phyloP scores from a whole-genome alignment of 2,113 vertebrate genomes.

The Callospermophilus lateralis region DNA sequence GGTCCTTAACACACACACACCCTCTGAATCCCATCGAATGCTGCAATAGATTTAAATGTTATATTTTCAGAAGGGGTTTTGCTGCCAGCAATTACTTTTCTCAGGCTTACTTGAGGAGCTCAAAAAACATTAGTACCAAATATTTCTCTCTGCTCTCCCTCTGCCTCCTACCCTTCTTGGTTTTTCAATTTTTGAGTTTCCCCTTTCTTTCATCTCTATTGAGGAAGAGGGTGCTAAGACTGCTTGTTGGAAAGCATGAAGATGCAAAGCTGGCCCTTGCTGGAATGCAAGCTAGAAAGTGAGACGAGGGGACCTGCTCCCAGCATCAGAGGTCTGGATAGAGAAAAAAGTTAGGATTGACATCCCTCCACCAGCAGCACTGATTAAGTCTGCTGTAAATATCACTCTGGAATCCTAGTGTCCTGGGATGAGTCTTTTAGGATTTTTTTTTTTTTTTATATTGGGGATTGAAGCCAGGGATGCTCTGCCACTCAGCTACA shows the following conservation, averaged over 20 bases:
- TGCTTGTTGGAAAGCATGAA: slow-evolving; percentile 29
- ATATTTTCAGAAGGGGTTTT: slow-evolving; percentile 24
- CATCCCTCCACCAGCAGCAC: background rate
- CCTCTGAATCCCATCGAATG: slow-evolving; percentile 37
- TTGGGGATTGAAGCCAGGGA: too few species aligned
- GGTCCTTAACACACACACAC: slow-evolving; percentile 14
- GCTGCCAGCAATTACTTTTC: slow-evolving; percentile 46
- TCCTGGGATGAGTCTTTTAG: slow-evolving; percentile 1
- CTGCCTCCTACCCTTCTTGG: slow-evolving; percentile 1
- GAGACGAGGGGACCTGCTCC: background rate
- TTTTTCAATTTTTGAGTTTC: slow-evolving; percentile 63
- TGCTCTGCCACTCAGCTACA: too few species aligned
- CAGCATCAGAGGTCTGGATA: background rate
- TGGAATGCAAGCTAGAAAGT: slow-evolving; percentile 28
- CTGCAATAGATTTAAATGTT: slow-evolving; percentile 62
- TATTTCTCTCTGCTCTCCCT: slow-evolving; percentile 54
- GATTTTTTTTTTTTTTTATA: background rate
- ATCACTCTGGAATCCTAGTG: slow-evolving; percentile 19
- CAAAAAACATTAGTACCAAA: slow-evolving; percentile 59
- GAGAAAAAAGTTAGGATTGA: background rate
- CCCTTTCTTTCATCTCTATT: slow-evolving; percentile 32
- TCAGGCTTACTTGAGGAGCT: slow-evolving; percentile 18
- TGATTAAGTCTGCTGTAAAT: background rate
- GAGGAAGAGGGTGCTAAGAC: background rate
- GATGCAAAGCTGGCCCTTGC: slow-evolving; percentile 12